Base-by-base conservation (phyloP, 2,797 vertebrate species). In the Hybognathus amarus region DNA sequence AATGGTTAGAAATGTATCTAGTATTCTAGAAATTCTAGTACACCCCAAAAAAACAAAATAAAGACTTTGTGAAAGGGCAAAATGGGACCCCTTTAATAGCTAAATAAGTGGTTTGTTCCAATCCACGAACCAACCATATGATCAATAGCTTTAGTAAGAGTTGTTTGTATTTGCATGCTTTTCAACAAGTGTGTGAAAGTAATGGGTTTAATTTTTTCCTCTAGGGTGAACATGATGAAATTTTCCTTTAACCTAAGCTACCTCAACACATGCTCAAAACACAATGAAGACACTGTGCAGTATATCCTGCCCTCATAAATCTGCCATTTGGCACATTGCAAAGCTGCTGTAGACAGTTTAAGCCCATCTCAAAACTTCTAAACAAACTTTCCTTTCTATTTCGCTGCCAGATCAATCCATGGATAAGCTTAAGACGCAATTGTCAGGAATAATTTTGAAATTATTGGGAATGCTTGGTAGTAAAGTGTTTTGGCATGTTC, bases 231-330 rank as follows among this genome's bases (percentile, higher is more conserved):
- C 10, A 15, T 73, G 40, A 61, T 66, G 68, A 87, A 83, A 83
- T 56, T 66, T 54, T 22, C 47, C 56, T 77, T 36, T 74, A 73
- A 63, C 75, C 75, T 70, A 24, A 74, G 56, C 52, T 74, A 85
- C 66, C 75, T 77, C 75, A 54, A 50, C 33, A 79, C 76, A 63
- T 71, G 83, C 54, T 76, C 54, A 38, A 40, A 52, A 27, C 52
- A 87, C 85, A 83, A 82, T 76, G 77, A 84, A 82, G 64, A 85
- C 85, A 87, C 69, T 85, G 75, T 84, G 75, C 9, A 4, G 11
- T 66, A 63, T 50, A 36, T 73, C 66, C 82, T 36, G 56, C 64
- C 38, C 38, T 74, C 59, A 78, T 87, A 70, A 82, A 88, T 67
- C 61, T 87, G 52, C 56, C 73, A 18, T 83, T 30, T 61, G 68